Evolutionary conservation across 2,888 invertebrate species (phyloP).

Genomic region (Magallana nippona): DNA sequence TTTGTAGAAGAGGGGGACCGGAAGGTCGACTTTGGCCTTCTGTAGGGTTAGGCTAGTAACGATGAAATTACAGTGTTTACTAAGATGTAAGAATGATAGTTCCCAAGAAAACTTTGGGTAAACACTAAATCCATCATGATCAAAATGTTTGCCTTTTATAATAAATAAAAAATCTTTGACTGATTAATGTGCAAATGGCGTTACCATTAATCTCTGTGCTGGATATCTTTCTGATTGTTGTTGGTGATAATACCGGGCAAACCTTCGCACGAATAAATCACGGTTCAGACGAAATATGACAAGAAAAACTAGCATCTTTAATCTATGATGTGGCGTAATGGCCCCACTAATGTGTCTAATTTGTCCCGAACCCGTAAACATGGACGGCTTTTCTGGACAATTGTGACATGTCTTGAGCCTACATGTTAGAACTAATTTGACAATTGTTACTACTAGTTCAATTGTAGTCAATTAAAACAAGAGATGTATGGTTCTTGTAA

Average conservation of each 20-base stretch:
- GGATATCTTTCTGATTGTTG: conserved; percentile 15
- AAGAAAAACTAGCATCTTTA: conserved; percentile 4
- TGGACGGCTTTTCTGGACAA: background rate
- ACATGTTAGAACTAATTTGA: conserved; percentile 30
- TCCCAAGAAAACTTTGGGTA: conserved; percentile 9
- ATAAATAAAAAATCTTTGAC: conserved; percentile 18
- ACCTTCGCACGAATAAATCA: background rate
- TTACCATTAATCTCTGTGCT: conserved; percentile 25
- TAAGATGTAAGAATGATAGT: conserved; percentile 14
- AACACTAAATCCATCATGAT: conserved; percentile 32
- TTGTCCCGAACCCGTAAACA: conserved; percentile 27
- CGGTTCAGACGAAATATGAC: conserved; percentile 26
- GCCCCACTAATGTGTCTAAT: conserved; percentile 27
- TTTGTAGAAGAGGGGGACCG: background rate
- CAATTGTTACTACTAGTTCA: conserved; percentile 8
- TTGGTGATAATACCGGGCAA: background rate
- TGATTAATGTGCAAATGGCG: conserved; percentile 24
- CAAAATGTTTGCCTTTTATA: conserved; percentile 34
- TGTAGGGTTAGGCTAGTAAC: background rate
- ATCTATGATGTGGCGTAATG: conserved; percentile 33
- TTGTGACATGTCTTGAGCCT: conserved; percentile 2
- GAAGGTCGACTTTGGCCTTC: background rate
- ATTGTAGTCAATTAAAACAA: background rate
- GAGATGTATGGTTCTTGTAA: conserved; percentile 16
- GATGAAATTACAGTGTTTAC: conserved; percentile 8